These are phyloP conservation scores for Chamaea fasciata DNA, from an alignment of 2,113 vertebrate species.

Conservation along the genomic window DNA sequence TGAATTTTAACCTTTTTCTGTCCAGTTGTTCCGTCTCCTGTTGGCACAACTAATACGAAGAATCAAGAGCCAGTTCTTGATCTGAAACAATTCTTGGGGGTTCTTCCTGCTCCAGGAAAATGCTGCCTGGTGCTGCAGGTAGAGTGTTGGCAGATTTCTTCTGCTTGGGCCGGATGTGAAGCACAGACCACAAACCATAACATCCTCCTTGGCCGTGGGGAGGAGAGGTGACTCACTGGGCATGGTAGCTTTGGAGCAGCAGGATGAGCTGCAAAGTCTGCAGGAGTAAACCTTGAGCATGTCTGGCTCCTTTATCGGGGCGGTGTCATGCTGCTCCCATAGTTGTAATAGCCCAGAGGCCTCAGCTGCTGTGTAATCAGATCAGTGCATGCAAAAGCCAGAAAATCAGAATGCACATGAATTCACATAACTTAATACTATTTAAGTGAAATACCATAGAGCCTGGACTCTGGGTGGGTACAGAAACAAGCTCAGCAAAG, in stretches of 20 bases:
- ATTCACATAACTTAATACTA: neutral
- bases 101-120: neutral
- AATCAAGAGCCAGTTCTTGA: neutral
- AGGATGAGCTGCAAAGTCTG: neutral
- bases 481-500: neutral
- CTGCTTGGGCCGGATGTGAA: neutral
- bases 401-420: neutral
- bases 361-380: neutral
- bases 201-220: neutral
- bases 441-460: neutral
- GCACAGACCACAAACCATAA: conserved; percentile 21
- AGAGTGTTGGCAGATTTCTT: neutral
- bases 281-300: neutral
- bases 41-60: neutral
- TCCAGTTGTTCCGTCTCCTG: neutral
- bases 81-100: neutral
- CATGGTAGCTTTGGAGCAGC: neutral
- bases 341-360: neutral
- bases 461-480: neutral
- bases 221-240: neutral
- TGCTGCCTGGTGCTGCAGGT: neutral
- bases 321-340: neutral
- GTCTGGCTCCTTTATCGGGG: neutral
- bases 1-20: conserved; percentile 29
- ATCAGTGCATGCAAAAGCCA: neutral